Base-by-base conservation (phyloP, 2,888 invertebrate species). In the Drymonia ruficornis region DNA sequence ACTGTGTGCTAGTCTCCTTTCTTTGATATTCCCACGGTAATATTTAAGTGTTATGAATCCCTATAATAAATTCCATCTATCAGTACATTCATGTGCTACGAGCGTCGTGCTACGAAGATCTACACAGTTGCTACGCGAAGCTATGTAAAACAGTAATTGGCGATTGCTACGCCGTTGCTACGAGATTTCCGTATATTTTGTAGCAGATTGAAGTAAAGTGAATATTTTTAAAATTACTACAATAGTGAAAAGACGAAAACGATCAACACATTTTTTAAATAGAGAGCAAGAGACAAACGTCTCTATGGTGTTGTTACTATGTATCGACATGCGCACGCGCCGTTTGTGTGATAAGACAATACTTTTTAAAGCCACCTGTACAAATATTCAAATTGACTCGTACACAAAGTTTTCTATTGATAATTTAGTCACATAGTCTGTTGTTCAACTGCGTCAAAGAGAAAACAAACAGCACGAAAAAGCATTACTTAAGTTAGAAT, bases 261-360 rank as follows among this genome's bases (percentile, higher is more conserved):
- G 31, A 1, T 11, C 31, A 11, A 3, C 11, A 11, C 0, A 11
- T 31, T 31, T 31, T 31, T 31, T 31, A 11, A 31, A 31, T 31
- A 12, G 31, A 31, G 31, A 31, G 31, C 9, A 11, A 31, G 31
- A 36, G n/a, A 36, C 4, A 36, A 11, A 36, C 36, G 5, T 36
- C 16, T 40, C 8, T 16, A 40, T 4, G 43, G 23, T 23, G 9
- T 9, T 43, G 13, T 44, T 44, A 3, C 44, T n/a, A 16, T 23
- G 44, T 44, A 23, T 16, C 18, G 23, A 23, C 23, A 23, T 19
- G 23, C 13, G 44, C 44, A 44, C 44, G 44, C 44, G 44, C 44
- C 44, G n/a, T 13, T 23, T 44, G 16, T 44, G 44, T 44, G 44
- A 44, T 13, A 44, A 44, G 44, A 44, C 23, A 44, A 44, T 44